phyloP scores from a whole-genome alignment of 2,888 invertebrate genomes.

The Stenurella melanura region DNA sequence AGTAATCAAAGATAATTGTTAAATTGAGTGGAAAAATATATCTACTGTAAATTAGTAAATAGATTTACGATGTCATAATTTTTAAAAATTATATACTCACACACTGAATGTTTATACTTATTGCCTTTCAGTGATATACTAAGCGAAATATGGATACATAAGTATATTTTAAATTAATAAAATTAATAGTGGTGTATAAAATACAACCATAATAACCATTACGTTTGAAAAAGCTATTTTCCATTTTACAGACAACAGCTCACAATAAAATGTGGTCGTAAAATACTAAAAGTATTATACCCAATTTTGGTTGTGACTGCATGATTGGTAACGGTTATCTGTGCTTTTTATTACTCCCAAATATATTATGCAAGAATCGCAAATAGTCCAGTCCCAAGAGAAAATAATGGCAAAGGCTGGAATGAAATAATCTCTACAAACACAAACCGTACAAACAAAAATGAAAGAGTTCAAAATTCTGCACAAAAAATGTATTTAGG shows the following conservation, averaged over 20 bases:
- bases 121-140: background rate
- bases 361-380: background rate
- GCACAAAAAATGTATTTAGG: no score
- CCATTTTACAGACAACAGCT: background rate
- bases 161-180: background rate
- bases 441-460: no score
- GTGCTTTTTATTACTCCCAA: background rate
- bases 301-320: background rate
- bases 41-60: background rate
- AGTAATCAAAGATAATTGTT: background rate
- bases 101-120: background rate
- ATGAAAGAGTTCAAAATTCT: no score
- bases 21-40: background rate
- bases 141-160: background rate
- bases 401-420: no score
- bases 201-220: background rate
- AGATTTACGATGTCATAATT: background rate
- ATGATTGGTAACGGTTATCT: background rate
- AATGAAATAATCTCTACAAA: no score
- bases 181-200: background rate
- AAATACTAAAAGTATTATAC: background rate
- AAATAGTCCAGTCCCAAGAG: no score
- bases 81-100: background rate
- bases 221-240: background rate
- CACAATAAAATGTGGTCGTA: background rate